Percentiles rank a stretch among this genome's conserved stretches.
These are phyloP conservation scores for Apis cerana DNA, from an alignment of 1,140 invertebrate species.

Conservation along the genomic window DNA sequence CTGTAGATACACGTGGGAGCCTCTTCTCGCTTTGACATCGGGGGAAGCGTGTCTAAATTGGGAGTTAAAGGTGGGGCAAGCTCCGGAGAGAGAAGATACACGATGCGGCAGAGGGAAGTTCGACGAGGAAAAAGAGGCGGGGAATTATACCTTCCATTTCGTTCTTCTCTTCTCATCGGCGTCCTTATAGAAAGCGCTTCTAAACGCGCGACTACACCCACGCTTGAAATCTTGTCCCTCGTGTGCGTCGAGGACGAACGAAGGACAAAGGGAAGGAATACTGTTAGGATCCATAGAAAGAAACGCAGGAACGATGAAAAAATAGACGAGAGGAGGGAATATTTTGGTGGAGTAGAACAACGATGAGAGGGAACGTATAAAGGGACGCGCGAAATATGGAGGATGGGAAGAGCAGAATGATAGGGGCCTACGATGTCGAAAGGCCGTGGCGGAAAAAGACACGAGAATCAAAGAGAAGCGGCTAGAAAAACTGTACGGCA, in stretches of 20 bases:
- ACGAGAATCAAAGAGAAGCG: slow-evolving; percentile 32
- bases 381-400: not conserved
- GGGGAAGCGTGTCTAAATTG: slow-evolving; percentile 75
- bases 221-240: not conserved
- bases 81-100: slow-evolving; percentile 57
- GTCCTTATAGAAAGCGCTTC: slow-evolving; percentile 24
- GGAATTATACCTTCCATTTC: slow-evolving; percentile 67
- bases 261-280: not conserved
- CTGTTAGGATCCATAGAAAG: not conserved
- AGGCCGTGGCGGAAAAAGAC: not conserved
- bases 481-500: not conserved
- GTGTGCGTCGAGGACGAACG: not conserved
- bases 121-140: slow-evolving; percentile 65
- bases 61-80: slow-evolving; percentile 69
- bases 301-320: not conserved
- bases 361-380: not conserved
- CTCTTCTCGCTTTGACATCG: slow-evolving; percentile 53
- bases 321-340: not conserved
- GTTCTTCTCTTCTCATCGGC: slow-evolving; percentile 63
- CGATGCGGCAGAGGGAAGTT: slow-evolving; percentile 66
- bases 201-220: slow-evolving; percentile 30
- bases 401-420: not conserved
- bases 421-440: not conserved
- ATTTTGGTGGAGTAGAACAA: not conserved
- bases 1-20: slow-evolving; percentile 42